Percentiles rank a stretch among this genome's conserved stretches.
phyloP scores from a whole-genome alignment of 2,797 vertebrate genomes.

The Pipistrellus pygmaeus region DNA sequence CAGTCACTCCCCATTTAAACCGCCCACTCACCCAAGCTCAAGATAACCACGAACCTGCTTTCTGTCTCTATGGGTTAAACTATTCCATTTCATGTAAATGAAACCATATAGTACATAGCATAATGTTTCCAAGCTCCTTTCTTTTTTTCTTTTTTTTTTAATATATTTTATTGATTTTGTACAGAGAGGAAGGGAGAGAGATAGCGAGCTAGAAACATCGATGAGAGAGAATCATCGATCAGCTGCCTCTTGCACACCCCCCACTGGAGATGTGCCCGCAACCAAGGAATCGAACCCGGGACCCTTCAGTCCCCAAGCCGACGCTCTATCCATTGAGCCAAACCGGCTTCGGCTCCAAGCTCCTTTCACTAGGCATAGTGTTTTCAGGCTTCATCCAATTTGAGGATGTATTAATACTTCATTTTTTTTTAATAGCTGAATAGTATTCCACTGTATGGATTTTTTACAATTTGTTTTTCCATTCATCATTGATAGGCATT shows the following conservation, averaged over 20 bases:
- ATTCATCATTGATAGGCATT: background rate
- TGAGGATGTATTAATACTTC: background rate
- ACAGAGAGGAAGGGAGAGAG: too few species aligned
- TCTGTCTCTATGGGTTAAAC: background rate
- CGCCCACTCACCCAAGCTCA: too few species aligned
- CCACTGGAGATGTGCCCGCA: too few species aligned
- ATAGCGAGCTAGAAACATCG: too few species aligned
- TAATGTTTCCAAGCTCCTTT: background rate
- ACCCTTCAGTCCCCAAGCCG: too few species aligned
- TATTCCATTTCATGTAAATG: constrained; percentile 5
- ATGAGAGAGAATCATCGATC: too few species aligned
- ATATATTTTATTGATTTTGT: too few species aligned
- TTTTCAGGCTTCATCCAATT: constrained; percentile 8
- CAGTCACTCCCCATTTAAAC: background rate
- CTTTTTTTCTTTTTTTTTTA: too few species aligned
- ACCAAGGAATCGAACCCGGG: too few species aligned
- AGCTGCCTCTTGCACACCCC: too few species aligned
- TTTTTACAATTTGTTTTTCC: background rate
- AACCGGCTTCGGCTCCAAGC: too few species aligned
- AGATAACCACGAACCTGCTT: background rate
- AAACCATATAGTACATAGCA: background rate
- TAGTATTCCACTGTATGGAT: background rate
- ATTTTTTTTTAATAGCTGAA: background rate
- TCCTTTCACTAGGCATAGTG: background rate
- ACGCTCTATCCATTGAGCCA: too few species aligned